These are phyloP conservation scores for Poecile atricapillus DNA, from an alignment of 2,113 vertebrate genomes.

Conservation along the genomic window DNA sequence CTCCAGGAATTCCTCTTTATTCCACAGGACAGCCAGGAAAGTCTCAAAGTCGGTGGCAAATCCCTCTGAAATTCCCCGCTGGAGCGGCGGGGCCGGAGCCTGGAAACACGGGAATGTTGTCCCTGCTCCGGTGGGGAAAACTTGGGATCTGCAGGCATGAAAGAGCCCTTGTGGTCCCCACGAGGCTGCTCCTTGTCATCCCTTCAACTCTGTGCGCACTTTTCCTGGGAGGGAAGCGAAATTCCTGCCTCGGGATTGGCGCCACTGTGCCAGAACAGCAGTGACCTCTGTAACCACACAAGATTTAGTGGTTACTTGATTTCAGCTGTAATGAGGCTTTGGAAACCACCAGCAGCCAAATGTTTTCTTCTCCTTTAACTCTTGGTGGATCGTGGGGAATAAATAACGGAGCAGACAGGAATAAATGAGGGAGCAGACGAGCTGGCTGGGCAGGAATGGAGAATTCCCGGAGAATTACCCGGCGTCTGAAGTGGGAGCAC, in stretches of 20 bases:
- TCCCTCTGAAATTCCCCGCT: not conserved
- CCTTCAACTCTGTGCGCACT: not conserved
- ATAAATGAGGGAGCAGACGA: not conserved
- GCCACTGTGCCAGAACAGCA: conserved; percentile 62
- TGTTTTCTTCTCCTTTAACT: conserved; percentile 59
- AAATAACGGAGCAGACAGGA: not conserved
- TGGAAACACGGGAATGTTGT: fast-evolving
- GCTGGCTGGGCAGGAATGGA: not conserved
- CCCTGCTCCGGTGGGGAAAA: not conserved
- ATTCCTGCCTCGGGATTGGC: conserved; percentile 64
- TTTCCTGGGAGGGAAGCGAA: conserved; percentile 37
- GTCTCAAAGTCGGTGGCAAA: not conserved
- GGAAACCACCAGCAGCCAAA: conserved; percentile 68
- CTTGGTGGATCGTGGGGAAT: not conserved
- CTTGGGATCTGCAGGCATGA: not conserved
- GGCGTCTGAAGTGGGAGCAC: not conserved
- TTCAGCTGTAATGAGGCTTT: conserved; percentile 73
- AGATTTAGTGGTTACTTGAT: conserved; percentile 72
- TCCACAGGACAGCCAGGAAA: not conserved
- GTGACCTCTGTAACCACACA: conserved; percentile 73
- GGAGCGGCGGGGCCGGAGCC: not conserved
- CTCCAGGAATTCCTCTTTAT: not conserved
- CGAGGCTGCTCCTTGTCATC: not conserved
- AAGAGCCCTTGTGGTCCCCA: not conserved
- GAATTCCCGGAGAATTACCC: not conserved